phyloP scores from a whole-genome alignment of 64 coral and sea anemone species.

The Cladopsammia gracilis region DNA sequence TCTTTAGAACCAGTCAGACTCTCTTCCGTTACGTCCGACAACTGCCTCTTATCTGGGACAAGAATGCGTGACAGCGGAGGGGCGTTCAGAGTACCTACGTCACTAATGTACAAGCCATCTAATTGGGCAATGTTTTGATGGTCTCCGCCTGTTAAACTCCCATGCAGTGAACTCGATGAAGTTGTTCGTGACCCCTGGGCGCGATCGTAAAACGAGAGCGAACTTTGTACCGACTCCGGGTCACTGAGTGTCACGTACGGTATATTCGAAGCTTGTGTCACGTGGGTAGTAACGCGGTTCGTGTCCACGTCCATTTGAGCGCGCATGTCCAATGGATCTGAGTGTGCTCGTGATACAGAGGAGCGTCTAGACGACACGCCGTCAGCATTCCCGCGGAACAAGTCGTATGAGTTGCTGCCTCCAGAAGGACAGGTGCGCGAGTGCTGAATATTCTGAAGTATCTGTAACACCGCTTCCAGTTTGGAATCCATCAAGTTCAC shows the following conservation, averaged over 20 bases:
- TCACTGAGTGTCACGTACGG: slow-evolving; percentile 41
- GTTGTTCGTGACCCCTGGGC: not conserved
- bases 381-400: slow-evolving; percentile 20
- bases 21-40: slow-evolving; percentile 46
- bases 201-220: not conserved
- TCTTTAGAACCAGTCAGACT: slow-evolving; percentile 38
- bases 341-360: slow-evolving; percentile 23
- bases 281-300: not conserved
- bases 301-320: not conserved
- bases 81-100: not conserved
- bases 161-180: slow-evolving; percentile 12
- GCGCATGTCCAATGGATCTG: slow-evolving; percentile 9
- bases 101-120: slow-evolving; percentile 4
- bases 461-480: slow-evolving; percentile 15
- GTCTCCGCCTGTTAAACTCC: slow-evolving; percentile 15
- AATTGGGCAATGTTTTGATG: slow-evolving; percentile 18
- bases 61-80: slow-evolving; percentile 20
- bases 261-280: not conserved
- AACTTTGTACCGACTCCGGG: slow-evolving; percentile 27
- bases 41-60: slow-evolving; percentile 8
- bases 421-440: slow-evolving; percentile 14
- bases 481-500: slow-evolving; percentile 38
- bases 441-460: slow-evolving; percentile 10
- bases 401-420: slow-evolving; percentile 27
- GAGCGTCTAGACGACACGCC: slow-evolving; percentile 45